phyloP scores from a whole-genome alignment of 64 coral and sea anemone genomes.

The Trachythela sp. region DNA sequence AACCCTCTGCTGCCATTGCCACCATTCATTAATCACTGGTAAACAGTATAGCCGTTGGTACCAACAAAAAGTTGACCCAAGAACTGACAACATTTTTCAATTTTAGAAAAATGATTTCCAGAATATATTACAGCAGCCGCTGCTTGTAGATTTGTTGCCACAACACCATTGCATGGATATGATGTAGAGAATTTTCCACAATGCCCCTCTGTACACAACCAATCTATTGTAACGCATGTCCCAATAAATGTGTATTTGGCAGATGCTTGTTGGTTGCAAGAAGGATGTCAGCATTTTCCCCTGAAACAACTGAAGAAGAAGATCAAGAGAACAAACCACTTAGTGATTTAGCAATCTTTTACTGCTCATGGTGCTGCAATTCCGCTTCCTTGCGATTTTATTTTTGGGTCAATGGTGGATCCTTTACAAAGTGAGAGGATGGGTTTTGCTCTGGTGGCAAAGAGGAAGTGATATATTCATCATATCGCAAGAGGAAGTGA shows the following conservation, averaged over 20 bases:
- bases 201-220: no score
- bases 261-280: no score
- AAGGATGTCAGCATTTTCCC: neutral
- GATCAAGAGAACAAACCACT: neutral
- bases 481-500: neutral
- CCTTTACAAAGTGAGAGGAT: no score
- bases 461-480: no score
- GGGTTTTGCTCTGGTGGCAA: neutral
- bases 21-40: conserved; percentile 23
- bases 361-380: neutral
- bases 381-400: neutral
- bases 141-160: no score
- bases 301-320: neutral
- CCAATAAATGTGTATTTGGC: no score
- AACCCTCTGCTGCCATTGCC: conserved; percentile 17
- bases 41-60: conserved; percentile 20
- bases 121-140: no score
- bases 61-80: conserved; percentile 17
- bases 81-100: no score
- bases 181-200: no score
- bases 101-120: no score
- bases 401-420: neutral
- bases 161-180: no score
- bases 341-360: neutral
- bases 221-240: no score